Percentiles rank a stretch among this genome's conserved stretches.
phyloP scores from a whole-genome alignment of 2,797 vertebrate genomes.

The Sebastes nivosus region DNA sequence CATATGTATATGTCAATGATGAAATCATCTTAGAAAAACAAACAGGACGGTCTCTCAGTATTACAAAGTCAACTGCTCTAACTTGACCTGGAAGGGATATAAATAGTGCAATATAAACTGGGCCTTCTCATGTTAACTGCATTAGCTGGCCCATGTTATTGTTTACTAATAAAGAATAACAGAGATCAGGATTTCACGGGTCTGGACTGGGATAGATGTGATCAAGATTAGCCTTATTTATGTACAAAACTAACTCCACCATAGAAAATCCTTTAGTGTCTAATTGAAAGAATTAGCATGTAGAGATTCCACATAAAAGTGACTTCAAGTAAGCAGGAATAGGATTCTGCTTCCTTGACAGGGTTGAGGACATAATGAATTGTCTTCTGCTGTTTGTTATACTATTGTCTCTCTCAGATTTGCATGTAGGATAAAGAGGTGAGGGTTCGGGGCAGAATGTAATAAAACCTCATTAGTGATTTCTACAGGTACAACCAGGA shows the following conservation, averaged over 20 bases:
- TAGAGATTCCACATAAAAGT: slow-evolving; percentile 19
- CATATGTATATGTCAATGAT: slow-evolving; percentile 16
- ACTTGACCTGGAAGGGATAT: slow-evolving; percentile 61
- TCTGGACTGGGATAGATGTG: background rate
- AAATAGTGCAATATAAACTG: slow-evolving; percentile 78
- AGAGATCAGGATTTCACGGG: slow-evolving; percentile 12
- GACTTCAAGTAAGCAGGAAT: slow-evolving; percentile 31
- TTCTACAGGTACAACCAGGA: slow-evolving; percentile 78
- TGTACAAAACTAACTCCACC: slow-evolving; percentile 19
- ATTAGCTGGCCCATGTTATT: slow-evolving; percentile 21
- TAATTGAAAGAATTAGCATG: slow-evolving; percentile 5
- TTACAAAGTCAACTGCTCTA: slow-evolving; percentile 36
- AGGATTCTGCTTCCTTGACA: slow-evolving; percentile 17
- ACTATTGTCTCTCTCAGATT: slow-evolving; percentile 75
- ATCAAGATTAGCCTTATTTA: background rate
- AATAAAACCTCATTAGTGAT: slow-evolving; percentile 81
- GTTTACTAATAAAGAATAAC: slow-evolving; percentile 16
- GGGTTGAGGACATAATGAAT: background rate
- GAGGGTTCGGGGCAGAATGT: slow-evolving; percentile 71
- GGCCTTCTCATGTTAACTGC: slow-evolving; percentile 30
- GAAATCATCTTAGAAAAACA: slow-evolving; percentile 29
- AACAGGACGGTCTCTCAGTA: slow-evolving; percentile 34
- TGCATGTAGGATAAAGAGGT: slow-evolving; percentile 32
- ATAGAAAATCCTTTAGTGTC: background rate
- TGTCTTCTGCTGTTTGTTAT: slow-evolving; percentile 60